Conservation (phyloP, 2,113 vertebrate species). For the Cavia aperea region DNA sequence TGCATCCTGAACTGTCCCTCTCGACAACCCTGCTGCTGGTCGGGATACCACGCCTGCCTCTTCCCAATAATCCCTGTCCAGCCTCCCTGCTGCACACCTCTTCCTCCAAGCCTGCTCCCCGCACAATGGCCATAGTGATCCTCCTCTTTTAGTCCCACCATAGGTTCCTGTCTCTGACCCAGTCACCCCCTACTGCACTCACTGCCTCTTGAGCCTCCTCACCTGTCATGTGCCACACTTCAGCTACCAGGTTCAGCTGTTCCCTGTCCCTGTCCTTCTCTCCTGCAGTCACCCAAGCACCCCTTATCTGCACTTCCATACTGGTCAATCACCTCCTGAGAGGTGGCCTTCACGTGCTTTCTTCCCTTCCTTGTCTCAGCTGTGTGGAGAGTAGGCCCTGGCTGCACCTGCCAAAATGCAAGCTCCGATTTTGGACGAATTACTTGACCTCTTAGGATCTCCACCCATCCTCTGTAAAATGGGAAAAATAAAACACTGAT, state of each 20-base stretch:
- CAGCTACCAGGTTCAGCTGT: not conserved
- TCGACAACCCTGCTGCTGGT: not conserved
- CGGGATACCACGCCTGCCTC: not conserved
- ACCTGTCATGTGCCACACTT: not conserved
- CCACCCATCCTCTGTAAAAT: not conserved
- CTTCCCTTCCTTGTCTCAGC: not conserved
- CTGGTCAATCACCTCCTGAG: not conserved
- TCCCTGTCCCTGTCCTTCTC: not conserved
- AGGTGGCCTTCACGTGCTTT: not conserved
- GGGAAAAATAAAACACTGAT: not conserved
- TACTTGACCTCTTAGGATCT: not conserved
- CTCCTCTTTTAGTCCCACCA: not conserved
- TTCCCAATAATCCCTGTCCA: not conserved
- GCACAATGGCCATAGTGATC: not conserved
- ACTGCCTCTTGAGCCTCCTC: not conserved
- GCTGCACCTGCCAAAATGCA: not conserved
- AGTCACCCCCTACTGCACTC: fast-evolving
- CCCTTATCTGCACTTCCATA: not conserved
- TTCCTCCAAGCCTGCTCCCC: not conserved
- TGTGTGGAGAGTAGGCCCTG: not conserved
- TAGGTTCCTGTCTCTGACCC: not conserved
- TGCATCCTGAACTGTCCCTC: not conserved
- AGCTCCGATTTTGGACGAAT: not conserved
- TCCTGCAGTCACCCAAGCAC: not conserved
- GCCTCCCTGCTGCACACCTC: not conserved